These are phyloP conservation scores for Seriola quinqueradiata DNA, from an alignment of 2,113 vertebrate species.

Conservation along the genomic window DNA sequence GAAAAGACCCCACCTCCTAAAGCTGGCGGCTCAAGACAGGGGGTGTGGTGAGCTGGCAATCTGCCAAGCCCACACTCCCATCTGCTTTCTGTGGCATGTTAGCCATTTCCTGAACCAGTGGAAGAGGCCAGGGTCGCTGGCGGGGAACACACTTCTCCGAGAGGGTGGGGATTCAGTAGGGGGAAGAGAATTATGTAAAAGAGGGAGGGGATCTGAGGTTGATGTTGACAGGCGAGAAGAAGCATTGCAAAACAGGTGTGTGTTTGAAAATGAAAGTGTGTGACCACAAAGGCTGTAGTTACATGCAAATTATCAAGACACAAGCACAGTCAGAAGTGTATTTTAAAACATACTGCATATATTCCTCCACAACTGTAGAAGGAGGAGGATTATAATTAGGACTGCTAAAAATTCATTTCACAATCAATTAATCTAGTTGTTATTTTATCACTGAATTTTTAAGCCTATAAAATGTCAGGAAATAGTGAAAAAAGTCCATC, in stretches of 20 bases:
- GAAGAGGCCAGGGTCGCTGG: conserved; percentile 85
- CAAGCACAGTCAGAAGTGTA: not conserved
- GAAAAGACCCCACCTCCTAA: conserved; percentile 45
- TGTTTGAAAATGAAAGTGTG: conserved; percentile 18
- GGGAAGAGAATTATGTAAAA: conserved; percentile 47
- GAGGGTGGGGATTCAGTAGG: conserved; percentile 29
- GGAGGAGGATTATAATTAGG: not conserved
- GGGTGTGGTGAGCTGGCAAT: conserved; percentile 61
- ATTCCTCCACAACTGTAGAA: not conserved
- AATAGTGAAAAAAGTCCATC: too few relatives aligned
- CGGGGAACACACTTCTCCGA: conserved; percentile 45
- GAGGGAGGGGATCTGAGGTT: conserved; percentile 15
- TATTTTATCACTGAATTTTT: not conserved
- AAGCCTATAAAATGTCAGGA: not conserved
- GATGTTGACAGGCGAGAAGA: conserved; percentile 23
- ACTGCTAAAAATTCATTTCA: not conserved
- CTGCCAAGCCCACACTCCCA: conserved; percentile 68
- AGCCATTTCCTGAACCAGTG: conserved; percentile 89
- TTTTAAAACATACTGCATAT: not conserved
- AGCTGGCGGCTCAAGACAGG: conserved; percentile 36
- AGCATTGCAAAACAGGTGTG: conserved; percentile 24
- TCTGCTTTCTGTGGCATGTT: conserved; percentile 77
- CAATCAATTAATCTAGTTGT: not conserved
- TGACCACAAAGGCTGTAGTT: not conserved
- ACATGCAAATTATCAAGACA: not conserved